Conservation (phyloP, 1,140 invertebrate genomes). For the Heterodera carotae region DNA sequence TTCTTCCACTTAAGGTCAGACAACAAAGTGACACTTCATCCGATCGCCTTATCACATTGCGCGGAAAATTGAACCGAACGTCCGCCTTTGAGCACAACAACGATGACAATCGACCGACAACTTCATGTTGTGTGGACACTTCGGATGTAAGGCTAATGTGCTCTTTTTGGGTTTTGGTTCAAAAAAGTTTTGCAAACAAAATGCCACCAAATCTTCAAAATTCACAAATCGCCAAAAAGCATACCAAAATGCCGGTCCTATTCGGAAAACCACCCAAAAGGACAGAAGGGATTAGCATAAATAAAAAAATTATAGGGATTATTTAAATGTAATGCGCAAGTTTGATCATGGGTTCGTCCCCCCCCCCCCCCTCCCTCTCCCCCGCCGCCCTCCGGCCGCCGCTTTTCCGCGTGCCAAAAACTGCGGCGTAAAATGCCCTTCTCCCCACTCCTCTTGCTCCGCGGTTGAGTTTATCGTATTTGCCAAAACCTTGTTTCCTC, state of each 20-base stretch:
- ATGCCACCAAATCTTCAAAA: too few relatives aligned
- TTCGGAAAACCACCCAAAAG: too few relatives aligned
- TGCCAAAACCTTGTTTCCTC: background rate
- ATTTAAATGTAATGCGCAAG: too few relatives aligned
- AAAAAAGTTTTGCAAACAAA: background rate
- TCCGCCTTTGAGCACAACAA: conserved; percentile 5
- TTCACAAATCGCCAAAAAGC: too few relatives aligned
- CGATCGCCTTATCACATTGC: background rate
- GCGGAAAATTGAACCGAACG: conserved; percentile 7
- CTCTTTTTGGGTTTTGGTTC: background rate
- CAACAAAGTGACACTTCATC: conserved; percentile 1
- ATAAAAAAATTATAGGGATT: too few relatives aligned
- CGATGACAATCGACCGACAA: background rate
- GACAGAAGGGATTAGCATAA: too few relatives aligned
- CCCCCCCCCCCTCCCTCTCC: too few relatives aligned
- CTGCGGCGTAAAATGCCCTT: too few relatives aligned
- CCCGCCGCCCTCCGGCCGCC: too few relatives aligned
- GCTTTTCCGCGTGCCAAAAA: too few relatives aligned
- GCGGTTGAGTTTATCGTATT: background rate
- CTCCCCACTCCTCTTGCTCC: background rate
- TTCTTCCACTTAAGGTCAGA: background rate
- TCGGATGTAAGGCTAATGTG: background rate
- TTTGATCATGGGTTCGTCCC: too few relatives aligned
- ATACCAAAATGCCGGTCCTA: too few relatives aligned
- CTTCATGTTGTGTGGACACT: background rate